Evolutionary conservation across 23 tunicate genomes (phyloP), one percentile per base, ranked within the genome.

Genomic region (Halocynthia roretzi): DNA sequence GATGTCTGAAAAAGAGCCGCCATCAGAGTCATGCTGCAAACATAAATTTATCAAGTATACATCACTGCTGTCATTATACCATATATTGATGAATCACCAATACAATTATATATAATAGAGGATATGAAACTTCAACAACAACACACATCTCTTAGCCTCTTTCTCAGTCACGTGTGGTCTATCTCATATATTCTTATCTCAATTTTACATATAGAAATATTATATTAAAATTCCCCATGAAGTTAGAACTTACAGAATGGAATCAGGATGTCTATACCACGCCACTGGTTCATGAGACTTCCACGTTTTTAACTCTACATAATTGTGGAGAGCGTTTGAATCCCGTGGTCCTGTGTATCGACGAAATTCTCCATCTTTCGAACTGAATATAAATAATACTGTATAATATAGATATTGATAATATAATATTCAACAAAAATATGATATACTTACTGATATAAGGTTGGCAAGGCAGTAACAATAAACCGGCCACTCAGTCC

Each of bases 401-500:
- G 18, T 20, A 53, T 53, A 8, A 48, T 5, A 65, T 49, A 49
- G 50, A 71, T 71, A 18, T 9, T 5, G 8, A 19, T 20, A 49
- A 0, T 17, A 23, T 49, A 18, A 20, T 71, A 23, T 20, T 17
- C 6, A 70, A 0, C 6, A 20, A 19, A 20, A 49, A 49, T 5
- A 20, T 20, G 8, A 20, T n/a, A 7, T 52, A 85, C 97, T 90
- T 63, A 90, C 97, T 85, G 89, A 76, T 90, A 90, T 62, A 90
- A 82, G 8, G 90, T 80, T 51, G 97, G 97, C 52, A 90, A 65
- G 23, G 97, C 90, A 11, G 97, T 85, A 5, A 90, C 90, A 81
- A 90, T 81, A 67, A 90, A 90, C 77, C 97, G 61, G 56, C 97
- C 97, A 85, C 97, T 90, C 57, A 90, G 71, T 22, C 90, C 97